Base-by-base conservation (phyloP, 1,140 invertebrate genomes). In the Atta cephalotes region DNA sequence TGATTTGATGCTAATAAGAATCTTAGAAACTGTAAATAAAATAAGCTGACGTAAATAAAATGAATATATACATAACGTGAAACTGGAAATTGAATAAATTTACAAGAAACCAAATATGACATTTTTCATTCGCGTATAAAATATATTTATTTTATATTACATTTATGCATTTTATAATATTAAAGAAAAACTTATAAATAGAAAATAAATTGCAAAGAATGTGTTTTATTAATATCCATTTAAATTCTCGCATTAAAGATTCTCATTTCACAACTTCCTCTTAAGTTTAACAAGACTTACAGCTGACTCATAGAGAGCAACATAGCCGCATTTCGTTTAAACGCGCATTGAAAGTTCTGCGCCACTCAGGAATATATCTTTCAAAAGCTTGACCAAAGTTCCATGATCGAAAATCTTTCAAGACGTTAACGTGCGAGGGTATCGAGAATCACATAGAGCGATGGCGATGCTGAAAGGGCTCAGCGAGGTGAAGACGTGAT, bases 381-480 rank as follows among this genome's bases (percentile, higher is more conserved):
- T 84, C 39, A 31, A 63, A 62, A 71, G 70, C 53, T 60, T 62
- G 25, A 76, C 80, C 71, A 5, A 74, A 72, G 68, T 82, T 82
- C 25, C 31, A 74, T 28, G 80, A 76, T 56, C 39, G 58, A 76
- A 51, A 35, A 84, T 84, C 18, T 31, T 84, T 60, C n/a, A 14
- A 76, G 70, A 74, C 58, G 58, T 74, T 82, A 82, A 31, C 53
- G 68, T 18, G 66, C 62, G 28, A 28, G 35, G 60, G 16, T 84
- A 84, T 76, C 28, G 70, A 84, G 39, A 39, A 74, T 84, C 39
- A 6, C 25, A 51, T 66, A 45, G 39, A 45, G 39, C 58, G 21
- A 10, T 16, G 18, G 49, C 16, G 12, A 14, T 14, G 25, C 31
- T 82, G 53, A 82, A 82, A 82, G 21, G 18, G 16, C 39, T 35